A percentile compares a stretch with the other conserved stretches of the same genome.
Conservation (phyloP, 37 sponge, comb jelly and placozoan species). For the Halichondria panicea region DNA sequence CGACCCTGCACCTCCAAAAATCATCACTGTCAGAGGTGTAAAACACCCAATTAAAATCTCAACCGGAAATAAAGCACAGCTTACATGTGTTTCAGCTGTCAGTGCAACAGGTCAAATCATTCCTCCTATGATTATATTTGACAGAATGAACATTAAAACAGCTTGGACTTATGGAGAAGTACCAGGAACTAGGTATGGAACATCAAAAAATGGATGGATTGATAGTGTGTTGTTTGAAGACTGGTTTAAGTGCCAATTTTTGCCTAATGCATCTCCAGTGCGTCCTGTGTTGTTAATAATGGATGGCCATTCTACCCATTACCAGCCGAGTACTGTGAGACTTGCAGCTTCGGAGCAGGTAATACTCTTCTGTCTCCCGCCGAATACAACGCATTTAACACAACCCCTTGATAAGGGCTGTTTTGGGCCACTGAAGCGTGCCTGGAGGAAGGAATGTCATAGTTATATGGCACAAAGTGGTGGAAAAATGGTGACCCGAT, state of each 20-base stretch:
- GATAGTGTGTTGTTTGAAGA: conserved; percentile 38
- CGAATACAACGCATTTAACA: conserved; percentile 47
- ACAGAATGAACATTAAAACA: conserved; percentile 35
- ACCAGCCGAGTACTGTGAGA: conserved; percentile 34
- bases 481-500: conserved; percentile 23
- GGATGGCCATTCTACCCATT: conserved; percentile 64
- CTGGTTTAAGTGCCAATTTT: conserved; percentile 50
- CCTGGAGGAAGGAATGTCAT: conserved; percentile 45
- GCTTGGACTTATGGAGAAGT: conserved; percentile 48
- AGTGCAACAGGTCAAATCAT: conserved; percentile 14
- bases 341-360: conserved; percentile 34
- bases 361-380: conserved; percentile 60
- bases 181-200: conserved; percentile 29
- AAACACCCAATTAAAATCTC: conserved; percentile 14
- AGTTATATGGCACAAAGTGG: conserved; percentile 12
- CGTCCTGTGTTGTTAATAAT: conserved; percentile 56
- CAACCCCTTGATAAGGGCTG: conserved; percentile 60
- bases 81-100: conserved; percentile 53
- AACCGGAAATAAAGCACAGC: conserved; percentile 49
- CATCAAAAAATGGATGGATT: conserved; percentile 32
- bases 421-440: conserved; percentile 33
- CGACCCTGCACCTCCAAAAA: conserved; percentile 22
- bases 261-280: conserved; percentile 24
- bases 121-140: conserved; percentile 41
- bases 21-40: conserved; percentile 29